phyloP scores from a whole-genome alignment of 2,797 vertebrate genomes.

The Myotis vivesi region DNA sequence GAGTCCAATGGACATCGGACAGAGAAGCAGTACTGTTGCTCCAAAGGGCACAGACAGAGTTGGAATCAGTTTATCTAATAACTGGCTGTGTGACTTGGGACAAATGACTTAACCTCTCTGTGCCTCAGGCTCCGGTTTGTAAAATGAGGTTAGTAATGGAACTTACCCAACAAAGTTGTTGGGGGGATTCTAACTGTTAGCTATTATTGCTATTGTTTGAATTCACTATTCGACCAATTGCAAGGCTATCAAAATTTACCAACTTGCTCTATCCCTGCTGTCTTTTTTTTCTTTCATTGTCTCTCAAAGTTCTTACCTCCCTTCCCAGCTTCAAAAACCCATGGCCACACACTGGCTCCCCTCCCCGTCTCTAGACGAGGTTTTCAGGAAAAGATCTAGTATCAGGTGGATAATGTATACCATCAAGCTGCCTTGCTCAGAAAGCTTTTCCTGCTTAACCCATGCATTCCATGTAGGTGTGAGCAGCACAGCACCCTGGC shows the following conservation, averaged over 20 bases:
- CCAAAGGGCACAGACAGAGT: not conserved
- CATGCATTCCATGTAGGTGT: fast-evolving
- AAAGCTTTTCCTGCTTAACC: not conserved
- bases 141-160: not conserved
- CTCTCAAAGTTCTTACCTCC: not conserved
- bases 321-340: not conserved
- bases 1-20: not conserved
- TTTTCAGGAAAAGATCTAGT: slow-evolving; percentile 9
- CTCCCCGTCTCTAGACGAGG: not conserved
- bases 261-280: too few species aligned
- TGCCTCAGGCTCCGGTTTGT: not conserved
- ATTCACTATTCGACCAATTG: not conserved
- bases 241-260: not conserved
- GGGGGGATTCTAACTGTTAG: not conserved
- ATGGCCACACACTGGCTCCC: not conserved
- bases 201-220: fast-evolving
- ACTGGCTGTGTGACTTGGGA: not conserved
- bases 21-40: not conserved
- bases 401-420: not conserved
- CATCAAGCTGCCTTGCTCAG: not conserved
- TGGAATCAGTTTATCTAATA: not conserved
- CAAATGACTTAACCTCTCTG: not conserved
- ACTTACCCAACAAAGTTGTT: too few species aligned
- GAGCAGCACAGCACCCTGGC: not conserved
- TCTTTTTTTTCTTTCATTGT: not conserved